Conservation (phyloP, 2,888 invertebrate genomes). For the Leucoma salicis region DNA sequence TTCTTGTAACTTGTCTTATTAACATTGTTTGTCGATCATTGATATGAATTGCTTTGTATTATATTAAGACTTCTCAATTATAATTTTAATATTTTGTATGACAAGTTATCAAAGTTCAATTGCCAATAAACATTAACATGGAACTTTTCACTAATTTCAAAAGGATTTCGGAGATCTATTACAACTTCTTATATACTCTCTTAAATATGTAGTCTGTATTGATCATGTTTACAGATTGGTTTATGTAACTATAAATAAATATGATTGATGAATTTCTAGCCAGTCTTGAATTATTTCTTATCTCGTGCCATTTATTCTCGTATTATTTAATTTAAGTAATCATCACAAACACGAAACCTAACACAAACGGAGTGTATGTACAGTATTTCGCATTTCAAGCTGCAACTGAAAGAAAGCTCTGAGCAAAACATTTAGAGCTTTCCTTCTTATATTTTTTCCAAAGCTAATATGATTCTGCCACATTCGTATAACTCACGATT, state of each 20-base stretch:
- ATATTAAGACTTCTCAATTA: slow-evolving; percentile 40
- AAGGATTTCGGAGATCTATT: too few relatives aligned
- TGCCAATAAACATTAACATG: too few relatives aligned
- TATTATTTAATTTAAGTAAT: too few relatives aligned
- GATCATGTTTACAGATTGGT: slow-evolving; percentile 26
- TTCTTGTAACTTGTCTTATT: slow-evolving; percentile 54
- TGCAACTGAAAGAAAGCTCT: too few relatives aligned
- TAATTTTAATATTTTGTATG: slow-evolving; percentile 37
- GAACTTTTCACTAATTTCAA: too few relatives aligned
- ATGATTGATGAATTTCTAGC: slow-evolving; percentile 3
- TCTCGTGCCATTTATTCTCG: too few relatives aligned
- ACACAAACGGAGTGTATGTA: too few relatives aligned
- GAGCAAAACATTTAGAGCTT: too few relatives aligned
- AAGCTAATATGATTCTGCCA: slow-evolving; percentile 7
- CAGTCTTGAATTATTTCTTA: neutral
- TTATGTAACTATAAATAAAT: slow-evolving; percentile 23
- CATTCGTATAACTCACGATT: slow-evolving; percentile 14
- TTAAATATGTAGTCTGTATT: too few relatives aligned
- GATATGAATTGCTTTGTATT: slow-evolving; percentile 45
- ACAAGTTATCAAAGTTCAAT: slow-evolving; percentile 17
- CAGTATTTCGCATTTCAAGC: too few relatives aligned
- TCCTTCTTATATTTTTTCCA: neutral
- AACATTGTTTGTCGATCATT: slow-evolving; percentile 54
- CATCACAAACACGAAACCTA: too few relatives aligned
- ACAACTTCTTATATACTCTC: too few relatives aligned